A percentile compares a stretch with the other conserved stretches of the same genome.
Conservation (phyloP, 2,113 vertebrate genomes). For the Euleptes europaea region DNA sequence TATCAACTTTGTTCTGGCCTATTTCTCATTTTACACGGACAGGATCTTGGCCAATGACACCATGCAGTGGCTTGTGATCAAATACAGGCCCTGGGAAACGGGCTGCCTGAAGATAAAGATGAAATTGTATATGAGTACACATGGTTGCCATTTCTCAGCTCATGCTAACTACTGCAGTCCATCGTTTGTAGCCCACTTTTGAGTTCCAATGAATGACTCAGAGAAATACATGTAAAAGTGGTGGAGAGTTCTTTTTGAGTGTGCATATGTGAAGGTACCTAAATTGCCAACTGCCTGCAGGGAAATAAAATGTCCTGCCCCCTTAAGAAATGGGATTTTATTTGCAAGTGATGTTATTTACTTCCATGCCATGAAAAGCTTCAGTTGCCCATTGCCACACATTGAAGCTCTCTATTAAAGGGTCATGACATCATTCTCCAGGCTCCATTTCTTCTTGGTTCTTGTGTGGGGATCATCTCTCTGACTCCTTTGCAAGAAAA, state of each 20-base stretch:
- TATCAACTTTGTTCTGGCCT: constrained; percentile 34
- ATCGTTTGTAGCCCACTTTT: constrained; percentile 25
- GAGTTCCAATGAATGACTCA: not conserved
- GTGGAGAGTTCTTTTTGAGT: not conserved
- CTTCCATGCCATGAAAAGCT: too few relatives aligned
- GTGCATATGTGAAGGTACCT: too few relatives aligned
- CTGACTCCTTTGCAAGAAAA: not conserved
- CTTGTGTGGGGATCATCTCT: not conserved
- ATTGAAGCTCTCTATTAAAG: too few relatives aligned
- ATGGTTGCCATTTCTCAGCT: constrained; percentile 30
- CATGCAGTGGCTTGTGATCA: constrained; percentile 16
- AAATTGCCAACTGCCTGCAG: too few relatives aligned
- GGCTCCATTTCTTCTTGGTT: not conserved
- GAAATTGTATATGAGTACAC: constrained; percentile 34
- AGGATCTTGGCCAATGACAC: constrained; percentile 40
- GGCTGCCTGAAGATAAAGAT: constrained; percentile 19
- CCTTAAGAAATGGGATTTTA: too few relatives aligned
- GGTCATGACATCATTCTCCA: too few relatives aligned
- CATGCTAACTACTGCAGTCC: constrained; percentile 22
- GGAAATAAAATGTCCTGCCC: too few relatives aligned
- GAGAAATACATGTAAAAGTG: not conserved
- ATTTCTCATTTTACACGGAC: constrained; percentile 46
- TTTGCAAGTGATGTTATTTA: too few relatives aligned
- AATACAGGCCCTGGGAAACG: constrained; percentile 43
- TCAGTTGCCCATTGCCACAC: too few relatives aligned